phyloP scores from a whole-genome alignment of 2,888 invertebrate species.

The Lithophane socia region DNA sequence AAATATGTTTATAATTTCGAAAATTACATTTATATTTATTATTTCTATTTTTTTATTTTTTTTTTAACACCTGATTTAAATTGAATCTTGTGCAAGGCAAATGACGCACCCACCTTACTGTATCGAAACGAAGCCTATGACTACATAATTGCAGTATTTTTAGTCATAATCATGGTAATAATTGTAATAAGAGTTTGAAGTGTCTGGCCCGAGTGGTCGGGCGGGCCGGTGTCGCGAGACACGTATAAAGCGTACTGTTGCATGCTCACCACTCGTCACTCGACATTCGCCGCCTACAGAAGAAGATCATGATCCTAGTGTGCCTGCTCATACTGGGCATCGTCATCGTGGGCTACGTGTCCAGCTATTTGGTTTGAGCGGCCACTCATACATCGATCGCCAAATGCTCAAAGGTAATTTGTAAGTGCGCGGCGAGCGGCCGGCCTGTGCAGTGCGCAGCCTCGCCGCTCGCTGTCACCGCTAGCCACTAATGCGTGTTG shows the following conservation, averaged over 20 bases:
- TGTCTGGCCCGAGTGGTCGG: slow-evolving; percentile 65
- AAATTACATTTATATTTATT: slow-evolving; percentile 90
- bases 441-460: slow-evolving; percentile 67
- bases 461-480: slow-evolving; percentile 76
- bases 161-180: slow-evolving; percentile 57
- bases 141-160: slow-evolving; percentile 43
- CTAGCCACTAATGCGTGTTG: slow-evolving; percentile 86
- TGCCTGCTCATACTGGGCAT: slow-evolving; percentile 96
- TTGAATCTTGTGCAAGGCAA: slow-evolving; percentile 76
- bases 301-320: slow-evolving; percentile 98
- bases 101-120: slow-evolving; percentile 84
- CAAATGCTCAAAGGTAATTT: slow-evolving; percentile 87
- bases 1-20: slow-evolving; percentile 87
- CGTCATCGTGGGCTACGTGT: slow-evolving; percentile 94
- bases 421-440: slow-evolving; percentile 72
- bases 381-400: slow-evolving; percentile 72
- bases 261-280: slow-evolving; percentile 78
- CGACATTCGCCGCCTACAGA: slow-evolving; percentile 91
- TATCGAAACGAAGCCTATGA: slow-evolving; percentile 52
- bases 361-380: slow-evolving; percentile 91
- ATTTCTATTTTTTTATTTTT: slow-evolving; percentile 83
- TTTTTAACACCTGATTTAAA: slow-evolving; percentile 71
- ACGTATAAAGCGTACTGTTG: slow-evolving; percentile 87
- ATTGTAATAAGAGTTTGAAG: slow-evolving; percentile 69
- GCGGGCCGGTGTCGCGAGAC: slow-evolving; percentile 68